Evolutionary conservation across 2,888 invertebrate species (phyloP).

Genomic region (Subacronicta megacephala): DNA sequence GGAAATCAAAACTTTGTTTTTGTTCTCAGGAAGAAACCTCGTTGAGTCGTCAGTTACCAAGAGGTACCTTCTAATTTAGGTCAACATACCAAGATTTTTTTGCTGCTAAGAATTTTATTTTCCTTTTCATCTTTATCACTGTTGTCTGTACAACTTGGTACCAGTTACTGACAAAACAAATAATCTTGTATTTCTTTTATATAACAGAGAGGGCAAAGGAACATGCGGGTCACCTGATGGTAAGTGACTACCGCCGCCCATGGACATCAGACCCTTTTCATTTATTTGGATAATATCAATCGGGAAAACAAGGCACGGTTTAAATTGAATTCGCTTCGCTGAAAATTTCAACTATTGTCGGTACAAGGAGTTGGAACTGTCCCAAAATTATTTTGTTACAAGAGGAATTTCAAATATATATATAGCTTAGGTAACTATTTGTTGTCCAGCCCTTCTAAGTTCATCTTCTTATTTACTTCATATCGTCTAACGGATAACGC

Average conservation of each 20-base stretch:
- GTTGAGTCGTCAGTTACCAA: constrained; percentile 20
- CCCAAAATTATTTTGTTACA: not conserved
- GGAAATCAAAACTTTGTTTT: constrained; percentile 18
- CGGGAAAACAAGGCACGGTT: not conserved
- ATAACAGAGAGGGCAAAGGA: too few relatives aligned
- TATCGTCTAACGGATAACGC: constrained; percentile 6
- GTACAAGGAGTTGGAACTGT: not conserved
- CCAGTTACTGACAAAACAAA: not conserved
- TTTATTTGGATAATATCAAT: not conserved
- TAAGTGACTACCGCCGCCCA: too few relatives aligned
- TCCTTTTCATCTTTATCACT: not conserved
- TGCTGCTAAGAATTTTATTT: not conserved
- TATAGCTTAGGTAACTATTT: not conserved
- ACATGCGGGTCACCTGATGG: too few relatives aligned
- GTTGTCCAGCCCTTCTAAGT: not conserved
- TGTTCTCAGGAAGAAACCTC: constrained; percentile 5
- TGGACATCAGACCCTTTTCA: too few relatives aligned
- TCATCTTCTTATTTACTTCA: not conserved
- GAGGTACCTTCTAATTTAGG: not conserved
- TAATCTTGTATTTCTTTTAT: too few relatives aligned
- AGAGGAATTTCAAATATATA: not conserved
- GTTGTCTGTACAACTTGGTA: not conserved
- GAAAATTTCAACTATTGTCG: not conserved
- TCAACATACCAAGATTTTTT: not conserved
- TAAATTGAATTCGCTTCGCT: not conserved